A percentile compares a stretch with the other conserved stretches of the same genome.
These are phyloP conservation scores for Crematogaster levior DNA, from an alignment of 2,888 invertebrate genomes.

Conservation along the genomic window DNA sequence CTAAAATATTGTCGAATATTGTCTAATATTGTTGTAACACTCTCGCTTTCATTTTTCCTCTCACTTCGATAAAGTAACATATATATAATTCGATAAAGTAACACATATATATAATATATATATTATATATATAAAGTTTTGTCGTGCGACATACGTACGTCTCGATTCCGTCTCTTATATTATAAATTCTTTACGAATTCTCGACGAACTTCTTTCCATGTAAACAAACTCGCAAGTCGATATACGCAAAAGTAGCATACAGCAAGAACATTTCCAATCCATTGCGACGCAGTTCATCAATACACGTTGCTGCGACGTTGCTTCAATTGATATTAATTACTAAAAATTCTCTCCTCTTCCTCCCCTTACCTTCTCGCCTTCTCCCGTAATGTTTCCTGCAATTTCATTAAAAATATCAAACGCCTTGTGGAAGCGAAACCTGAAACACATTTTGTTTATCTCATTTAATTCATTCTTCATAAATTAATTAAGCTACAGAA, in stretches of 20 bases:
- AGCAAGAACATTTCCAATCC: background rate
- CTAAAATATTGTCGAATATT: too few relatives aligned
- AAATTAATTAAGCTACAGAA: background rate
- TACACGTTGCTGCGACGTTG: background rate
- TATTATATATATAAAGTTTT: too few relatives aligned
- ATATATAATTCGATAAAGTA: too few relatives aligned
- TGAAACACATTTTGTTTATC: background rate
- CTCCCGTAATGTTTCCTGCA: background rate
- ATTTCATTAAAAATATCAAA: background rate
- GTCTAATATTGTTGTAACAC: background rate
- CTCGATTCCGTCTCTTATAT: constrained; percentile 7
- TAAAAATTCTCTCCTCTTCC: too few relatives aligned
- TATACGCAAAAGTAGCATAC: constrained; percentile 23
- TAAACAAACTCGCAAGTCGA: constrained; percentile 35
- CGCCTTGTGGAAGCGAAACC: background rate
- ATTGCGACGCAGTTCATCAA: background rate
- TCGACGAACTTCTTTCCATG: constrained; percentile 13
- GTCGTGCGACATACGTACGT: background rate
- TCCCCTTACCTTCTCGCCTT: background rate
- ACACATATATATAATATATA: too few relatives aligned
- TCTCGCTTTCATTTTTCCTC: background rate
- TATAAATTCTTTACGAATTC: constrained; percentile 34
- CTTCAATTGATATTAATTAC: background rate
- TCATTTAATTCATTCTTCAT: background rate
- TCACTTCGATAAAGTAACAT: too few relatives aligned